Base-by-base conservation (phyloP, 2,797 vertebrate species). In the Sebastes alutus region DNA sequence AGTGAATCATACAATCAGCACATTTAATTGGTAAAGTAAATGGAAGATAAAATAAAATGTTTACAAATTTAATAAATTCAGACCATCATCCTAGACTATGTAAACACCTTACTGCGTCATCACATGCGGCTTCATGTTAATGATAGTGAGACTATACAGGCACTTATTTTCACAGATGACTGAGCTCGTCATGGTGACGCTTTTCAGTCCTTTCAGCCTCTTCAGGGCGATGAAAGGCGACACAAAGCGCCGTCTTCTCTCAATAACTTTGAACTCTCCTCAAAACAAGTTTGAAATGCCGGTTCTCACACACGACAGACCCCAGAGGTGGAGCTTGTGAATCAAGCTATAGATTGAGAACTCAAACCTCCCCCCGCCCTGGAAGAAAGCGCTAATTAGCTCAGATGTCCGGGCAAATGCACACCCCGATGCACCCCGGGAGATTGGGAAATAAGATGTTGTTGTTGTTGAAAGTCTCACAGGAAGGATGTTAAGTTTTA, bases 121-220 rank as follows among this genome's bases (percentile, higher is more conserved):
- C 94, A 94, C 58, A 85, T 85, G 82, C 87, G 90, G 92, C 89
- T 90, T 94, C 90, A 87, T 91, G 91, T 95, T 96, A 91, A 96
- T 96, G 94, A 96, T 86, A 69, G 81, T 67, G 86, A 87, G 93
- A 87, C 88, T 84, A 87, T 88, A 85, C 81, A 72, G 82, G 88
- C 87, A 55, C 92, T 94, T 90, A 94, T 95, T 96, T 96, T 95
- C 92, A 93, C 96, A 95, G 94, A 96, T 97, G 96, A 96, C 90
- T 96, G 96, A 90, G 87, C 92, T 94, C 4, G 92, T 96, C 95
- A 95, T 96, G 93, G 90, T 52, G 93, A 94, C 85, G 89, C 87
- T 94, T 95, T 95, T 96, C 94, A 93, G 83, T 90, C 90, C 86
- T 89, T 73, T 95, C 94, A 83, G 88, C 87, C 91, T 74, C 86